Conservation (phyloP, 2,888 invertebrate species). For the Anarsia innoxiella region DNA sequence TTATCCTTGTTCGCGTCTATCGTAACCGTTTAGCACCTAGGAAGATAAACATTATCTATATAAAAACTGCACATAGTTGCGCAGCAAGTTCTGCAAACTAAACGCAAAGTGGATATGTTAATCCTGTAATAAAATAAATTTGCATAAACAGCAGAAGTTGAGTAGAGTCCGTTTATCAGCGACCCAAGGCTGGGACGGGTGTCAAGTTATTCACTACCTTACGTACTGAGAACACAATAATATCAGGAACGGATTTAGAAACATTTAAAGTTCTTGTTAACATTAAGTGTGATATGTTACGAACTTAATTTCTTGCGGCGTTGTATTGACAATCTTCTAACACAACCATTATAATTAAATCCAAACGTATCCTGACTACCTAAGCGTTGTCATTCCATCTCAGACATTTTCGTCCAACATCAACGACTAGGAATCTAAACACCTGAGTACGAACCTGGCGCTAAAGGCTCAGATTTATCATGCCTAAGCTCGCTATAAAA, state of each 20-base stretch:
- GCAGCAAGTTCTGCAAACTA: constrained; percentile 22
- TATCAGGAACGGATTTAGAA: constrained; percentile 1
- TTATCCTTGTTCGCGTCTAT: no score
- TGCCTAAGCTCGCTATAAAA: constrained; percentile 9
- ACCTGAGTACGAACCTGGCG: constrained; percentile 9
- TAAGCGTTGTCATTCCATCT: no score
- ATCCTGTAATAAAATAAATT: constrained; percentile 49
- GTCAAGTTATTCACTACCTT: constrained; percentile 36
- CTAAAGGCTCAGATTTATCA: constrained; percentile 6
- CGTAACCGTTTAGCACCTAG: not conserved
- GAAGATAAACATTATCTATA: constrained; percentile 2
- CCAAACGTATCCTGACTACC: no score
- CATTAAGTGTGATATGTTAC: no score
- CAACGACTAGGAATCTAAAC: no score
- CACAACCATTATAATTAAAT: not conserved
- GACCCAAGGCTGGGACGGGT: constrained; percentile 43
- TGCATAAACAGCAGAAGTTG: constrained; percentile 33
- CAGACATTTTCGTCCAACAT: no score
- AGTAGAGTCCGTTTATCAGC: constrained; percentile 36
- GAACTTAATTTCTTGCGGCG: no score
- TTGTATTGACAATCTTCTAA: no score
- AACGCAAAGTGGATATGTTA: constrained; percentile 29
- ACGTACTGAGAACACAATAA: constrained; percentile 36
- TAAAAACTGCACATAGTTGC: not conserved
- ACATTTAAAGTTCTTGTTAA: no score